phyloP scores from a whole-genome alignment of 2,113 vertebrate species.

The Phoxinus phoxinus region DNA sequence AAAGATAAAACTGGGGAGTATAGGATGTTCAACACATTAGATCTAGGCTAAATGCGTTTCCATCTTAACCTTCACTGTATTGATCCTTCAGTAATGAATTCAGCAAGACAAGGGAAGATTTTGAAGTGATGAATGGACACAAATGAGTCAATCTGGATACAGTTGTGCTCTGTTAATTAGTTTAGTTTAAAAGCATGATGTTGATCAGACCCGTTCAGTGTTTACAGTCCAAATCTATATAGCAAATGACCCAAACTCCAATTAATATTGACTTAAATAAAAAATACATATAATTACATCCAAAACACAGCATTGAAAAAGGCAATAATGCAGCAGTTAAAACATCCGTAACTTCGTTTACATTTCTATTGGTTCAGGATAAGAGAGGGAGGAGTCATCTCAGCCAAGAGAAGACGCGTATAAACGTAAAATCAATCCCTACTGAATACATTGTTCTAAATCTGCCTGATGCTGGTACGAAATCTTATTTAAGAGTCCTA shows the following conservation, averaged over 20 bases:
- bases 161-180: slow-evolving; percentile 74
- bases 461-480: slow-evolving; percentile 81
- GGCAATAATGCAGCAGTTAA: slow-evolving; percentile 81
- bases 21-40: background rate
- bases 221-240: slow-evolving; percentile 63
- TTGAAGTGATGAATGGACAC: slow-evolving; percentile 42
- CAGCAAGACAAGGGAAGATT: background rate
- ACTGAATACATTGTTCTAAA: slow-evolving; percentile 73
- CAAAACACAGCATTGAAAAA: slow-evolving; percentile 82
- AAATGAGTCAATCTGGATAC: slow-evolving; percentile 62
- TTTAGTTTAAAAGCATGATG: slow-evolving; percentile 24
- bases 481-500: slow-evolving; percentile 60
- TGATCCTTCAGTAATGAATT: background rate
- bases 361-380: slow-evolving; percentile 67
- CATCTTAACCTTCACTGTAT: background rate
- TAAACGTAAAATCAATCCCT: slow-evolving; percentile 73
- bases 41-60: slow-evolving; percentile 10
- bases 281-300: slow-evolving; percentile 81
- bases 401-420: slow-evolving; percentile 67
- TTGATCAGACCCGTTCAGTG: slow-evolving; percentile 45
- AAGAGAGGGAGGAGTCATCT: slow-evolving; percentile 64
- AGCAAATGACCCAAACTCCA: slow-evolving; percentile 75
- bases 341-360: slow-evolving; percentile 74
- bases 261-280: slow-evolving; percentile 77
- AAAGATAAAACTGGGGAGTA: background rate